These are phyloP conservation scores for Caenorhabditis sulstoni DNA, from an alignment of 2,888 invertebrate genomes.

Conservation along the genomic window DNA sequence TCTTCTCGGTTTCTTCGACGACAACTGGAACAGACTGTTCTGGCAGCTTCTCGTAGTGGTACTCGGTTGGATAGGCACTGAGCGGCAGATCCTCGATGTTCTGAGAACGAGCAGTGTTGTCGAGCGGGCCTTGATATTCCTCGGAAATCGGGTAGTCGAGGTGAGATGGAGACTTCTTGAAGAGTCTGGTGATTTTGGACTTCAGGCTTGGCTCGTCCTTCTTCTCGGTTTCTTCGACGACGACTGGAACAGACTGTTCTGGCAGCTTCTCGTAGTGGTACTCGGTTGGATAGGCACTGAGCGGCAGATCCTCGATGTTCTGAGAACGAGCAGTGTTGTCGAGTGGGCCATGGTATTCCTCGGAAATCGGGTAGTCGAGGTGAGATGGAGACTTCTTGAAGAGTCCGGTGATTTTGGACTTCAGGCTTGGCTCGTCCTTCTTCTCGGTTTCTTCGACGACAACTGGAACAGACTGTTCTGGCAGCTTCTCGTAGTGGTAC, in stretches of 20 bases:
- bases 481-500: constrained; percentile 54
- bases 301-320: constrained; percentile 60
- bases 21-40: constrained; percentile 35
- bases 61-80: constrained; percentile 38
- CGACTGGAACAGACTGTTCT: constrained; percentile 11
- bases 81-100: constrained; percentile 65
- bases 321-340: constrained; percentile 25
- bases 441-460: constrained; percentile 15
- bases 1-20: constrained; percentile 39
- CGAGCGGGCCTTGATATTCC: constrained; percentile 8
- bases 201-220: constrained; percentile 25
- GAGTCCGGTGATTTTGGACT: constrained; percentile 31
- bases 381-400: constrained; percentile 32
- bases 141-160: constrained; percentile 25
- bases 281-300: constrained; percentile 58
- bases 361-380: constrained; percentile 24
- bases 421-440: constrained; percentile 19
- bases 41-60: constrained; percentile 34
- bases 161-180: constrained; percentile 22
- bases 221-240: constrained; percentile 16
- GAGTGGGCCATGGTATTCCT: constrained; percentile 11
- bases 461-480: constrained; percentile 16
- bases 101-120: constrained; percentile 1
- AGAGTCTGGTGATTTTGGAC: constrained; percentile 25
- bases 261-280: constrained; percentile 50